Evolutionary conservation across 2,797 vertebrate species (phyloP).

Genomic region (Phalanger gymnotis): DNA sequence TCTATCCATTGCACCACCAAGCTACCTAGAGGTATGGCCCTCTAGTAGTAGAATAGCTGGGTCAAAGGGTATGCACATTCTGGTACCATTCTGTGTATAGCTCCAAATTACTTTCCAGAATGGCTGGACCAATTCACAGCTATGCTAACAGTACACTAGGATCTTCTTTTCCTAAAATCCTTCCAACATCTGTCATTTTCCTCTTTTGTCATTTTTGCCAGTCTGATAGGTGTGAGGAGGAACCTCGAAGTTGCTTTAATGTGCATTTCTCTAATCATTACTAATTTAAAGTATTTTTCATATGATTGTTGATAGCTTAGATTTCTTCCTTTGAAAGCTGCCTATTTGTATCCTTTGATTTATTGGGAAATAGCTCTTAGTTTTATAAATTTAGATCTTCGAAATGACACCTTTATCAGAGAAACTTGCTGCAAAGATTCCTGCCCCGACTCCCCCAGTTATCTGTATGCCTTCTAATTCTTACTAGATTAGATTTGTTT

Average conservation of each 20-base stretch:
- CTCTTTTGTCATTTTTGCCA: not conserved
- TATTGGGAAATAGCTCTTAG: not conserved
- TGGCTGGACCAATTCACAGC: not conserved
- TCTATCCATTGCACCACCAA: not conserved
- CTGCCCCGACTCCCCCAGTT: rapidly evolving
- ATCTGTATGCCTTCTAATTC: not conserved
- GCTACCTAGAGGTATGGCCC: not conserved
- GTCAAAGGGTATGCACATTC: not conserved
- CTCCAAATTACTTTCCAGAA: not conserved
- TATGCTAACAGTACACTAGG: not conserved
- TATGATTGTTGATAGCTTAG: not conserved
- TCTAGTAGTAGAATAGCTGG: not conserved
- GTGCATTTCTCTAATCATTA: not conserved
- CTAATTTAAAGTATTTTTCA: not conserved
- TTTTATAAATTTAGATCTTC: not conserved
- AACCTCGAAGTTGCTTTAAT: not conserved
- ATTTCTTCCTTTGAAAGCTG: not conserved
- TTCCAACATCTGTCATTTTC: not conserved
- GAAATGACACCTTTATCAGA: not conserved
- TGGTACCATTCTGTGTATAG: not conserved
- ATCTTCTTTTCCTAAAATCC: not conserved
- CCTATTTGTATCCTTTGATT: not conserved
- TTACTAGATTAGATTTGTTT: not conserved
- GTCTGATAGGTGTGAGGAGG: not conserved
- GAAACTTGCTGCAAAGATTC: not conserved